Percentiles rank a stretch among this genome's conserved stretches.
Evolutionary conservation across 1,140 invertebrate genomes (phyloP).

Genomic region (Diplogasteroides magnus): DNA sequence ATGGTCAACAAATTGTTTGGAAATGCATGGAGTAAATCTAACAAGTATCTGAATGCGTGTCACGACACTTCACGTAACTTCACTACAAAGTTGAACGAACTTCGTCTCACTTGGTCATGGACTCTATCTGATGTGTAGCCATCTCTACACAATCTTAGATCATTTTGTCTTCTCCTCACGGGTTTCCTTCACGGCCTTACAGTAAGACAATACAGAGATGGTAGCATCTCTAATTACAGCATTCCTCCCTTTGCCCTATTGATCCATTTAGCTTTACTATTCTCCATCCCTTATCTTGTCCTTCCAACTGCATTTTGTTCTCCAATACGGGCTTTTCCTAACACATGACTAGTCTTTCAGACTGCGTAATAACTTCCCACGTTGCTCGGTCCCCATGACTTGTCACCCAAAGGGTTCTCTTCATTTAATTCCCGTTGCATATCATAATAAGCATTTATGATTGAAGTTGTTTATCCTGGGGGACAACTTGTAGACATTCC

Average conservation of each 20-base stretch:
- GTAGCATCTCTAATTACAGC: not conserved
- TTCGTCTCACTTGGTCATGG: constrained; percentile 51
- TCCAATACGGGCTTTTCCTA: too few species aligned
- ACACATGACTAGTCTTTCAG: too few species aligned
- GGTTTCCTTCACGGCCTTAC: not conserved
- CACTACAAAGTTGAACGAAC: constrained; percentile 43
- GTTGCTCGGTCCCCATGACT: too few species aligned
- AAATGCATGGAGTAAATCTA: constrained; percentile 51
- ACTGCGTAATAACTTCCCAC: too few species aligned
- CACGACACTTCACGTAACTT: constrained; percentile 42
- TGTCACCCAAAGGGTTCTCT: too few species aligned
- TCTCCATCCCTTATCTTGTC: not conserved
- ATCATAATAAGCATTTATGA: too few species aligned
- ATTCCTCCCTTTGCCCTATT: not conserved
- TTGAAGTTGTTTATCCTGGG: too few species aligned
- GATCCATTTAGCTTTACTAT: not conserved
- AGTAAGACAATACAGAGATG: too few species aligned
- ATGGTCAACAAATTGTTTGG: constrained; percentile 49
- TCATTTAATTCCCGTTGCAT: too few species aligned
- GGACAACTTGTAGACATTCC: too few species aligned
- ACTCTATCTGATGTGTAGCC: constrained; percentile 43
- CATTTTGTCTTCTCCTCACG: not conserved
- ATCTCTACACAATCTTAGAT: not conserved
- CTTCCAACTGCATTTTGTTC: not conserved
- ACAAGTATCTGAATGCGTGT: constrained; percentile 50